Evolutionary conservation across 2,113 vertebrate species (phyloP).

Genomic region (Pao palembangensis): DNA sequence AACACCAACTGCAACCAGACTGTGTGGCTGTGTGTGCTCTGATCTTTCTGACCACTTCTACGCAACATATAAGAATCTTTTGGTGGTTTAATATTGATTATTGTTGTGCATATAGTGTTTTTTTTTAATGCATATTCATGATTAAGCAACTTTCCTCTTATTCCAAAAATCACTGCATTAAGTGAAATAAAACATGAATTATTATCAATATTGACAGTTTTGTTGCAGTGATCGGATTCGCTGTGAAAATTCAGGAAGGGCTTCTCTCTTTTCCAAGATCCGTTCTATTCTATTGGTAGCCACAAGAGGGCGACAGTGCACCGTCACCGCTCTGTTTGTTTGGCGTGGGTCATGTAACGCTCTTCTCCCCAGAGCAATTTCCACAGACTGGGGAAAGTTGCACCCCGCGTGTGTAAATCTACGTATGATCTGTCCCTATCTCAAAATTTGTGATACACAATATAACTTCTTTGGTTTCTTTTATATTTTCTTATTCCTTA

Average conservation of each 20-base stretch:
- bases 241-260: slow-evolving; percentile 45
- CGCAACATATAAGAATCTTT: slow-evolving; percentile 65
- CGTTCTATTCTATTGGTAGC: slow-evolving; percentile 45
- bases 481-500: slow-evolving; percentile 75
- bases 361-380: slow-evolving; percentile 36
- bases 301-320: slow-evolving; percentile 59
- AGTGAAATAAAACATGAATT: slow-evolving; percentile 11
- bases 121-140: slow-evolving; percentile 55
- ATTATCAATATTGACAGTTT: slow-evolving; percentile 10
- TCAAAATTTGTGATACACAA: slow-evolving; percentile 65
- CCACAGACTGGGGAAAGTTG: slow-evolving; percentile 40
- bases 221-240: slow-evolving; percentile 34
- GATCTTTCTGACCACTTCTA: slow-evolving; percentile 69
- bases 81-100: slow-evolving; percentile 69
- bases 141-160: slow-evolving; percentile 48
- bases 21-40: slow-evolving; percentile 51
- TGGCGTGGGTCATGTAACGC: slow-evolving; percentile 8
- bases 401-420: slow-evolving; percentile 59
- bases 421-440: slow-evolving; percentile 58
- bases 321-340: slow-evolving; percentile 44
- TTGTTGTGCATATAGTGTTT: slow-evolving; percentile 70
- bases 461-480: slow-evolving; percentile 76
- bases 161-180: slow-evolving; percentile 40
- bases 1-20: slow-evolving; percentile 3
- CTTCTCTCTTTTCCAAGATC: slow-evolving; percentile 38